Conservation (phyloP, 2,113 vertebrate species). For the Limanda limanda region DNA sequence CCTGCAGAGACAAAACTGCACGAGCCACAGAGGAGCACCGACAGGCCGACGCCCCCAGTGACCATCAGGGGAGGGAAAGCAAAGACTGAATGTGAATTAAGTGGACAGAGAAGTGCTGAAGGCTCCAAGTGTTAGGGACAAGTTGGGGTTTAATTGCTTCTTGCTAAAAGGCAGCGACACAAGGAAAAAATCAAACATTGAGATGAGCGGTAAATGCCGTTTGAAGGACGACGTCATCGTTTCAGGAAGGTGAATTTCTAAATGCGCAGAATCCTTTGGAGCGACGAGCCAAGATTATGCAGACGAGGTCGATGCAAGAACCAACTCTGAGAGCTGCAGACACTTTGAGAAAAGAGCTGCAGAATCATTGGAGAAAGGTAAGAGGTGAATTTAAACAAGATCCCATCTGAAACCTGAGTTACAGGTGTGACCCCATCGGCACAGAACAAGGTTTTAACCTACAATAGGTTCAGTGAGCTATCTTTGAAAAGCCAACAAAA, state of each 20-base stretch:
- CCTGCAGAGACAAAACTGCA: slow-evolving; percentile 9
- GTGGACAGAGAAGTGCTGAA: slow-evolving; percentile 29
- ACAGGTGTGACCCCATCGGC: slow-evolving; percentile 24
- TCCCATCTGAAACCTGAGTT: not conserved
- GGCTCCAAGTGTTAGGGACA: slow-evolving; percentile 42
- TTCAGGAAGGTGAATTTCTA: not conserved
- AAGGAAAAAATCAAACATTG: not conserved
- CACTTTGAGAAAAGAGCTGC: too few species aligned
- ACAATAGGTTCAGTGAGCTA: slow-evolving; percentile 26
- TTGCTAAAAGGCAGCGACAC: slow-evolving; percentile 25
- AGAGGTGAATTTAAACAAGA: too few species aligned
- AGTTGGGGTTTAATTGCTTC: slow-evolving; percentile 16
- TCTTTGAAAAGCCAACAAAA: not conserved
- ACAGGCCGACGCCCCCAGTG: not conserved
- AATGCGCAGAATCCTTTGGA: not conserved
- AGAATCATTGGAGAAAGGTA: too few species aligned
- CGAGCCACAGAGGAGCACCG: slow-evolving; percentile 16
- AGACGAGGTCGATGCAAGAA: too few species aligned
- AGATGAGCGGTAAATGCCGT: slow-evolving; percentile 18
- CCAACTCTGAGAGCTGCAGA: too few species aligned
- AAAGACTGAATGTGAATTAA: not conserved
- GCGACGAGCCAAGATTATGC: not conserved
- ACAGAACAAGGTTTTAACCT: slow-evolving; percentile 26
- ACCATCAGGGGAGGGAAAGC: not conserved
- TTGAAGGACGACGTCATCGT: slow-evolving; percentile 25